A percentile compares a stretch with the other conserved stretches of the same genome.
Evolutionary conservation across 2,888 invertebrate genomes (phyloP).

Genomic region (Capitulum mitella): DNA sequence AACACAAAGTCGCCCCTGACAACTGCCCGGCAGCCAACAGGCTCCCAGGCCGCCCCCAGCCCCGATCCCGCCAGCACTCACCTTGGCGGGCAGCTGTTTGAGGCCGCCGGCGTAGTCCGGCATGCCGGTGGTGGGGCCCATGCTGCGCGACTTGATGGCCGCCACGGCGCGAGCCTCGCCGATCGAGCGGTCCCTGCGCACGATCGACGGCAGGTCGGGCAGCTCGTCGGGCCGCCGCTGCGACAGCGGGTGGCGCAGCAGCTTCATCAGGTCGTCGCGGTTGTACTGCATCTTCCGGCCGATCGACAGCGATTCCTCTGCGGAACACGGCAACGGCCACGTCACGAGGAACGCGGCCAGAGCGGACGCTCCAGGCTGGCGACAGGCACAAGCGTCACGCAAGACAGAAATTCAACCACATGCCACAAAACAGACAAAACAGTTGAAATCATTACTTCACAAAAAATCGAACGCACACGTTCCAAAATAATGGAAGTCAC

Average conservation of each 20-base stretch:
- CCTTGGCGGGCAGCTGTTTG: conserved; percentile 1
- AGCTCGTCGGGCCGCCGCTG: conserved; percentile 63
- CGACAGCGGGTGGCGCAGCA: conserved; percentile 66
- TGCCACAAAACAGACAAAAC: no score
- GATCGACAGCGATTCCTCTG: background rate
- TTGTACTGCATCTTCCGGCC: conserved; percentile 52
- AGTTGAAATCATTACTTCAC: no score
- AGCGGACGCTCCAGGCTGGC: no score
- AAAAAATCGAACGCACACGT: no score
- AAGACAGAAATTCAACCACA: no score
- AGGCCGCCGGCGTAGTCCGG: background rate
- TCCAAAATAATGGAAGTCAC: no score
- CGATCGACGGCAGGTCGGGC: conserved; percentile 57
- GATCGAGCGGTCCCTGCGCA: background rate
- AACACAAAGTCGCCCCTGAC: no score
- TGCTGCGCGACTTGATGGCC: conserved; percentile 21
- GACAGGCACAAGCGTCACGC: no score
- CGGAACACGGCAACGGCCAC: background rate
- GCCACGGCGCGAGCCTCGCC: background rate
- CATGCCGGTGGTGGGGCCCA: conserved; percentile 5
- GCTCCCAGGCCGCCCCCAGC: no score
- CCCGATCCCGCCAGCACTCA: background rate
- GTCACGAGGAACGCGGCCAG: no score
- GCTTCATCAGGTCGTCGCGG: conserved; percentile 65
- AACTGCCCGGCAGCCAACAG: no score